Evolutionary conservation across 1,140 invertebrate genomes (phyloP).

Genomic region (Phocides pigmalion): DNA sequence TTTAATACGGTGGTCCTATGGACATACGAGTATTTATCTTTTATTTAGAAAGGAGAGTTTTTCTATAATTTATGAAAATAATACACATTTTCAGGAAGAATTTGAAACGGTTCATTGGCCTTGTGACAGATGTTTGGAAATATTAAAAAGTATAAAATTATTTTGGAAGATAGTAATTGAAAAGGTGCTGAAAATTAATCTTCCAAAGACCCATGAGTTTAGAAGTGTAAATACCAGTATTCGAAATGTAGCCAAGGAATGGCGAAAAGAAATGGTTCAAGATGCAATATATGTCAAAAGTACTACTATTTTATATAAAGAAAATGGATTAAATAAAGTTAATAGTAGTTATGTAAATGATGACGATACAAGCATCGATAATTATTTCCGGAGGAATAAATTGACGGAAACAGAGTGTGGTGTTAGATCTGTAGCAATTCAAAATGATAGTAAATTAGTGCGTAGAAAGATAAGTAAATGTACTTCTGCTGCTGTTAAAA

Average conservation of each 20-base stretch:
- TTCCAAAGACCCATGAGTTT: constrained; percentile 46
- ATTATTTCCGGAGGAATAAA: constrained; percentile 27
- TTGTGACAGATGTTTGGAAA: constrained; percentile 69
- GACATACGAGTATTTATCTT: too few species aligned
- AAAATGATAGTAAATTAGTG: constrained; percentile 8
- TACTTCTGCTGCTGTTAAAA: constrained; percentile 45
- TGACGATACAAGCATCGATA: neutral
- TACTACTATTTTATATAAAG: constrained; percentile 29
- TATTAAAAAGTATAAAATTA: constrained; percentile 72
- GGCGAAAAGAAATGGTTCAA: constrained; percentile 62
- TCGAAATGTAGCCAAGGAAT: constrained; percentile 52
- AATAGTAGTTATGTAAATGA: constrained; percentile 5
- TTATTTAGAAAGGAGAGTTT: too few species aligned
- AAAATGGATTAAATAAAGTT: constrained; percentile 12
- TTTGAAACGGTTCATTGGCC: constrained; percentile 74
- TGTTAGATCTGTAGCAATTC: constrained; percentile 12
- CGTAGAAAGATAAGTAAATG: constrained; percentile 45
- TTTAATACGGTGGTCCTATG: too few species aligned
- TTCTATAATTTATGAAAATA: too few species aligned
- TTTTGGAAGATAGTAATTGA: constrained; percentile 74
- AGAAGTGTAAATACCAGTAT: constrained; percentile 41
- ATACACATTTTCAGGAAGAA: constrained; percentile 64
- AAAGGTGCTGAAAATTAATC: constrained; percentile 61
- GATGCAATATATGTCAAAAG: constrained; percentile 62
- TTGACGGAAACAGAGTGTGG: constrained; percentile 37